Base-by-base conservation (phyloP, 2,113 vertebrate genomes). In the Sialia sialis region DNA sequence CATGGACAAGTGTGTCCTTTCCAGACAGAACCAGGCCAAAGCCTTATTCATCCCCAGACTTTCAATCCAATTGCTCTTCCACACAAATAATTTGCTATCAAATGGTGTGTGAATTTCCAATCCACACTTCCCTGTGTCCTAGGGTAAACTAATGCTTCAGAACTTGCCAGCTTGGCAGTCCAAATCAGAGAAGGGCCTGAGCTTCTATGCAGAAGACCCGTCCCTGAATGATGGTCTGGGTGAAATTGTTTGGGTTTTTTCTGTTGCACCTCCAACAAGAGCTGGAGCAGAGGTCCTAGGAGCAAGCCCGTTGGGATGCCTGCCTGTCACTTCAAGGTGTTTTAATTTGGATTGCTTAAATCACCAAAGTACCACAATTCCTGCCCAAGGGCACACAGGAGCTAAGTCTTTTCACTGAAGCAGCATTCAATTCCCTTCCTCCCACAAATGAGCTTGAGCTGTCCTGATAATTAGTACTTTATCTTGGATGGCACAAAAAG, bases 401-500 rank as follows among this genome's bases (percentile, higher is more conserved):
- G 84, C 78, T 75, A 93, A 92, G 81, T 56, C 93, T 94, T 93
- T 96, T 95, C 90, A 94, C 86, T 92, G 96, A 95, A 93, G 77
- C 93, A 93, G 91, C 94, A 92, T 95, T 96, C 88, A 94, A 84
- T 89, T 96, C 79, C 90, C 66, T 96, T 94, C 87, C 84, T 94
- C 87, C 90, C 89, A 95, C 87, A 97, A 97, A 97, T 95, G 91
- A 97, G 94, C 93, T 96, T 97, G 97, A 96, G 95, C 95, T 96
- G 92, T 93, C 93, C 94, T 93, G 79, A 93, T 97, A 97, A 97
- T 98, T 97, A 97, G 93, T 95, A 76, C 90, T 94, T 97, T 96
- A 94, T 96, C 96, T 95, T 91, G 90, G 70, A 77, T 51, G 62
- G 84, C 90, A 96, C 84, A 91, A 93, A 92, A 94, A 95, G 68